A percentile compares a stretch with the other conserved stretches of the same genome.
Conservation (phyloP, 2,888 invertebrate species). For the Periphyllus acericola region DNA sequence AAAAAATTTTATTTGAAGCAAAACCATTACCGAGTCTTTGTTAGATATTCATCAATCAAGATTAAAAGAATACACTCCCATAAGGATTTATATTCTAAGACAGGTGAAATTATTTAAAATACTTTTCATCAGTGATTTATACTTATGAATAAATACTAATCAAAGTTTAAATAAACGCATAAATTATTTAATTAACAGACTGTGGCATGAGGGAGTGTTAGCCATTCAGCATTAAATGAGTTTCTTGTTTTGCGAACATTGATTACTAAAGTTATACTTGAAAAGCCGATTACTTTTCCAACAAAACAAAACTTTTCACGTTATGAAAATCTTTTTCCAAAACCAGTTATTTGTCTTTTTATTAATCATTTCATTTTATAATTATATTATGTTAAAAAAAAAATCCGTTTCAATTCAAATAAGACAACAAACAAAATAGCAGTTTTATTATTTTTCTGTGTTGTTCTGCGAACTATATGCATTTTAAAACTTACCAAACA, state of each 20-base stretch:
- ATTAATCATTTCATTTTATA: slow-evolving; percentile 30
- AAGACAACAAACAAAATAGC: not conserved
- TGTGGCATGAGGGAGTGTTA: slow-evolving; percentile 32
- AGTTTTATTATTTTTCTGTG: not conserved
- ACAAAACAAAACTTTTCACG: slow-evolving; percentile 49
- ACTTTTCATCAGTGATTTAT: slow-evolving; percentile 44
- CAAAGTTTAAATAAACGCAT: slow-evolving; percentile 59
- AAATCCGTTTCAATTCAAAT: not conserved
- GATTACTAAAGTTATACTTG: slow-evolving; percentile 60
- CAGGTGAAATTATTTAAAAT: slow-evolving; percentile 35
- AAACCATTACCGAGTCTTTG: not conserved
- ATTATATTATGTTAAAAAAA: not conserved
- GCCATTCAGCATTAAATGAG: slow-evolving; percentile 56
- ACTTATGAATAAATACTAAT: slow-evolving; percentile 51
- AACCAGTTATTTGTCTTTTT: slow-evolving; percentile 16
- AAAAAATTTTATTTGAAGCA: not conserved
- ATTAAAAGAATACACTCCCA: too few relatives aligned
- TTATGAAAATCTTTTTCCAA: slow-evolving; percentile 45
- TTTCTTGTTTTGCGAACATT: slow-evolving; percentile 61
- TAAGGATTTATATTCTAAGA: too few relatives aligned
- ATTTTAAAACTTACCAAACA: too few relatives aligned
- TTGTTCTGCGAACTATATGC: too few relatives aligned
- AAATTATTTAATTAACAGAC: slow-evolving; percentile 60
- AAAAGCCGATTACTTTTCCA: slow-evolving; percentile 55
- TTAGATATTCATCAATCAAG: not conserved